Evolutionary conservation across 2,888 invertebrate species (phyloP), one percentile per base, ranked within the genome.

Genomic region (Pandemis heparana): DNA sequence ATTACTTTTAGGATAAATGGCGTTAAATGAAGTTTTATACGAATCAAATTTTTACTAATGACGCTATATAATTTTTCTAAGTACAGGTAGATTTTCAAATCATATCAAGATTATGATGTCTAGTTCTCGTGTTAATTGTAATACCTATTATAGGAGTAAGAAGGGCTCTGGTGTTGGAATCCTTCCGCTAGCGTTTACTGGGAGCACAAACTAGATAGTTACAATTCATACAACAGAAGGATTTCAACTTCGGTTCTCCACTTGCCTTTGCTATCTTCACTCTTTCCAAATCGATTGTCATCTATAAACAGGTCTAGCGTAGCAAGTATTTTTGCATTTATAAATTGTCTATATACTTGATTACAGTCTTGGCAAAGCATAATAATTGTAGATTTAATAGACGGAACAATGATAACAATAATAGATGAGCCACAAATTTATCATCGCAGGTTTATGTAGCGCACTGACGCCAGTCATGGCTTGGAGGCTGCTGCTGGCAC

Each of bases 1-100:
- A 88, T 91, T 92, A 91, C 89, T 88, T 91, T 90, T 92, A 92
- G 90, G 87, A 87, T 92, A 89, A 89, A 89, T 87, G 87, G 85
- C 85, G 87, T 89, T 89, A 88, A 88, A 89, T 89, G 88, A 87
- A 89, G 88, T 92, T 92, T 92, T 92, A 88, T 91, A 92, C 82
- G 83, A 92, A 90, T 90, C 89, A 89, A 90, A 89, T 90, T 91
- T 74, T 92, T 92, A 90, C 86, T 88, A 89, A 85, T 86, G 86
- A 88, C 85, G 82, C 87, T 89, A 84, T 92, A 88, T 91, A 87
- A 87, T 90, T 91, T 90, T 89, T 89, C 87, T 89, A 91, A 91
- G 90, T 92, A 91, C 92, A 92, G 84, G 83, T 91, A 91, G 88
- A 83, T 89, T 84, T 82, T 88, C 86, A 88, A 85, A 83, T 92